A percentile compares a stretch with the other conserved stretches of the same genome.
Evolutionary conservation across 1,140 invertebrate species (phyloP).

Genomic region (Nomia melanderi): DNA sequence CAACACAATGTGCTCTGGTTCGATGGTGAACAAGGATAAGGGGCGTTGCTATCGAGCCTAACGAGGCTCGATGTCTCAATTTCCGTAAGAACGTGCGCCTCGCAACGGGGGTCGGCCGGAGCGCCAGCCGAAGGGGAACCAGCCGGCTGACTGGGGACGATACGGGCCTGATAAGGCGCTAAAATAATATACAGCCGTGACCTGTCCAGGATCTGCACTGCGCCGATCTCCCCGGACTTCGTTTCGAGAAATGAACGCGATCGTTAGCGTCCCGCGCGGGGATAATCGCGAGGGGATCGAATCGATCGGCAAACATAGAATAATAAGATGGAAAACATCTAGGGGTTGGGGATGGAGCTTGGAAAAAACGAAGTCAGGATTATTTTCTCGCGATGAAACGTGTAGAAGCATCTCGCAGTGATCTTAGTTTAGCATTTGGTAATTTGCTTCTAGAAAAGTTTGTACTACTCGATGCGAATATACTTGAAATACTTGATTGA

Average conservation of each 20-base stretch:
- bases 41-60: constrained; percentile 62
- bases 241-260: neutral
- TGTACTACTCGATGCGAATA: no score
- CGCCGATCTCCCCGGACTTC: constrained; percentile 23
- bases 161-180: constrained; percentile 67
- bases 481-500: no score
- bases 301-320: constrained; percentile 16
- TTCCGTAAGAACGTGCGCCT: constrained; percentile 71
- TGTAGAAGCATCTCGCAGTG: no score
- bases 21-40: constrained; percentile 37
- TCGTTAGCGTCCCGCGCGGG: neutral
- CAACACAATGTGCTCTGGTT: constrained; percentile 35
- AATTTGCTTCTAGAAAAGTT: no score
- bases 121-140: constrained; percentile 29
- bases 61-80: constrained; percentile 75
- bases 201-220: constrained; percentile 30
- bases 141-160: constrained; percentile 57
- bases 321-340: neutral
- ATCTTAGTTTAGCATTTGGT: no score
- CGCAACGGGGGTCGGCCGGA: constrained; percentile 49
- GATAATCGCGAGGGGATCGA: constrained; percentile 1
- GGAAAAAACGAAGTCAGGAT: neutral
- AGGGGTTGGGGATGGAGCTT: no score
- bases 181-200: constrained; percentile 64
- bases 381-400: neutral